A percentile compares a stretch with the other conserved stretches of the same genome.
Evolutionary conservation across 2,797 vertebrate species (phyloP).

Genomic region (Semotilus atromaculatus): DNA sequence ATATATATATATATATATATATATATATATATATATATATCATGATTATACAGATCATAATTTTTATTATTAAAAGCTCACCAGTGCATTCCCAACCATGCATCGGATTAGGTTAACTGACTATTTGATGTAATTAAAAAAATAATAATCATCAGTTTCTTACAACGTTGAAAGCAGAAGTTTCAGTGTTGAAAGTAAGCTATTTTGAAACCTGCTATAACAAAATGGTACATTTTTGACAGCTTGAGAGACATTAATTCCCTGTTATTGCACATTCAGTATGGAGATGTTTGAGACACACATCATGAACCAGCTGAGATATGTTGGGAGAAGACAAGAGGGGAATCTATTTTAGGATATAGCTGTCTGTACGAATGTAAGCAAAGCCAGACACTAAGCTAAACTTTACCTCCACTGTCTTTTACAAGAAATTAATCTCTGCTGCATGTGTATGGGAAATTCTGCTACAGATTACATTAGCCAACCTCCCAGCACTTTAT

Average conservation of each 20-base stretch:
- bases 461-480: slow-evolving; percentile 78
- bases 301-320: slow-evolving; percentile 38
- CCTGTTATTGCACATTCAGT: slow-evolving; percentile 30
- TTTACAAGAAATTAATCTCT: slow-evolving; percentile 76
- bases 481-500: slow-evolving; percentile 72
- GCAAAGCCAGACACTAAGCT: slow-evolving; percentile 75
- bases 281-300: slow-evolving; percentile 31
- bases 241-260: slow-evolving; percentile 27
- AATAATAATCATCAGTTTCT: background rate
- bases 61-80: background rate
- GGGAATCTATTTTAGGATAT: slow-evolving; percentile 79
- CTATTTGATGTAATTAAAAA: no score
- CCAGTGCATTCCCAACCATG: background rate
- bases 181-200: slow-evolving; percentile 6
- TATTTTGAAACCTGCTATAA: slow-evolving; percentile 26
- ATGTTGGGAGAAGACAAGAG: slow-evolving; percentile 58
- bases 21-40: no score
- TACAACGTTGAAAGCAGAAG: background rate
- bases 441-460: slow-evolving; percentile 60
- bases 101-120: background rate
- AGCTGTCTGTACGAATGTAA: slow-evolving; percentile 69
- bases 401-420: slow-evolving; percentile 73
- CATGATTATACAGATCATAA: no score
- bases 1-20: no score
- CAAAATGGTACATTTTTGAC: slow-evolving; percentile 19